These are phyloP conservation scores for Ophiothrix spiculata DNA, from an alignment of 35 echinoderm and acorn worm genomes.

Conservation along the genomic window DNA sequence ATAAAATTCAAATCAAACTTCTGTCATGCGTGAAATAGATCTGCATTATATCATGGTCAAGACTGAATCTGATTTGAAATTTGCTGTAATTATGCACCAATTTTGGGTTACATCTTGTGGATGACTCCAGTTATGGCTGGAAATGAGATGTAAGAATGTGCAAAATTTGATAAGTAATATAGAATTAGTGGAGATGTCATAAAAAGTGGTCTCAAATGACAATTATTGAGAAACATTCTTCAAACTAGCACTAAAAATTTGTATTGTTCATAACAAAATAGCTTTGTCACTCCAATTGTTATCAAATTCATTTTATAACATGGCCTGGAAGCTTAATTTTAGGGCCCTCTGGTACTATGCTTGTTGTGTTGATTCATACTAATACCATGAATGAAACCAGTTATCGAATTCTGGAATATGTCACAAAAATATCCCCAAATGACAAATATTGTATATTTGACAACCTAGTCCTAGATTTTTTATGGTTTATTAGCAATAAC, in stretches of 20 bases:
- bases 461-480: neutral
- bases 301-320: constrained; percentile 77
- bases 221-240: too few species aligned
- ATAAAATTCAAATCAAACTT: too few species aligned
- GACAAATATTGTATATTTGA: neutral
- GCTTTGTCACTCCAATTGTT: constrained; percentile 75
- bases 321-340: constrained; percentile 34
- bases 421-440: neutral
- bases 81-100: too few species aligned
- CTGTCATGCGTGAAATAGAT: too few species aligned
- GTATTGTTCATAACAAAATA: constrained; percentile 56
- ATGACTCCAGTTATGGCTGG: neutral
- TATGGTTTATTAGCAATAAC: neutral
- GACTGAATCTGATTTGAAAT: too few species aligned
- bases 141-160: neutral
- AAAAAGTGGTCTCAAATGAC: constrained; percentile 70
- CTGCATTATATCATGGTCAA: too few species aligned
- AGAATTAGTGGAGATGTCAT: too few species aligned
- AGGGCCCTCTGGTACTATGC: neutral
- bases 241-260: constrained; percentile 65
- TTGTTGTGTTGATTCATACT: neutral
- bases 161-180: neutral
- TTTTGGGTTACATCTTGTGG: neutral
- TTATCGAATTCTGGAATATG: neutral
- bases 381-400: neutral